A percentile compares a stretch with the other conserved stretches of the same genome.
Evolutionary conservation across 2,113 vertebrate species (phyloP).

Genomic region (Thinocorus orbignyianus): DNA sequence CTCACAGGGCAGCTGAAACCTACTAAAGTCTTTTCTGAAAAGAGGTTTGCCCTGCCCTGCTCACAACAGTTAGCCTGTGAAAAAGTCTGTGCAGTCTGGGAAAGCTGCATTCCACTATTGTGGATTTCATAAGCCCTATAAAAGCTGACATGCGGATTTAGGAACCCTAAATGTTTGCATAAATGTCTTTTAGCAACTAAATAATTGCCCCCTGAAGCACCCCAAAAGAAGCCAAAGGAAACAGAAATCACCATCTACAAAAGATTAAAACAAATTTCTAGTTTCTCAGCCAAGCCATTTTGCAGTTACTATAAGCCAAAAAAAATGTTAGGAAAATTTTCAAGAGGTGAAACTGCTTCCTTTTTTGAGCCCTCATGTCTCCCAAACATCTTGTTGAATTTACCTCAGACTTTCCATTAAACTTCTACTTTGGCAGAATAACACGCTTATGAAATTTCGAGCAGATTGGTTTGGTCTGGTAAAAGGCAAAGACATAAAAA

Average conservation of each 20-base stretch:
- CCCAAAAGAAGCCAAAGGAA: slow-evolving; percentile 34
- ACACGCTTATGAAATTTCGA: background rate
- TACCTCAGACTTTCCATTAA: slow-evolving; percentile 46
- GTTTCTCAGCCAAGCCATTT: slow-evolving; percentile 34
- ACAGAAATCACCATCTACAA: slow-evolving; percentile 5
- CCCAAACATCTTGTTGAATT: slow-evolving; percentile 29
- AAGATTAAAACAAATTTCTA: slow-evolving; percentile 23
- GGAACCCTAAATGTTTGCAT: slow-evolving; percentile 12
- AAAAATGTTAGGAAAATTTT: slow-evolving; percentile 12
- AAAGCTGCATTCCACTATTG: background rate
- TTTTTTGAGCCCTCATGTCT: slow-evolving; percentile 18
- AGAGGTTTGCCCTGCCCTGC: background rate
- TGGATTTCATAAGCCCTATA: background rate
- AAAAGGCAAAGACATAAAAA: background rate
- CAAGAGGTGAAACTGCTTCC: slow-evolving; percentile 24
- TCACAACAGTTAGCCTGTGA: background rate
- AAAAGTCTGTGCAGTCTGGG: background rate
- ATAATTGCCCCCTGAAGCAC: slow-evolving; percentile 27
- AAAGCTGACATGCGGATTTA: slow-evolving; percentile 8
- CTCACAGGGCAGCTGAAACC: background rate
- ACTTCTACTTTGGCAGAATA: slow-evolving; percentile 2
- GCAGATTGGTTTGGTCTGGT: background rate
- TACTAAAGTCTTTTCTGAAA: background rate
- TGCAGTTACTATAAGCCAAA: background rate
- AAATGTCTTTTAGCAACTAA: background rate